Conservation (phyloP, 2,113 vertebrate species). For the Steatornis caripensis region DNA sequence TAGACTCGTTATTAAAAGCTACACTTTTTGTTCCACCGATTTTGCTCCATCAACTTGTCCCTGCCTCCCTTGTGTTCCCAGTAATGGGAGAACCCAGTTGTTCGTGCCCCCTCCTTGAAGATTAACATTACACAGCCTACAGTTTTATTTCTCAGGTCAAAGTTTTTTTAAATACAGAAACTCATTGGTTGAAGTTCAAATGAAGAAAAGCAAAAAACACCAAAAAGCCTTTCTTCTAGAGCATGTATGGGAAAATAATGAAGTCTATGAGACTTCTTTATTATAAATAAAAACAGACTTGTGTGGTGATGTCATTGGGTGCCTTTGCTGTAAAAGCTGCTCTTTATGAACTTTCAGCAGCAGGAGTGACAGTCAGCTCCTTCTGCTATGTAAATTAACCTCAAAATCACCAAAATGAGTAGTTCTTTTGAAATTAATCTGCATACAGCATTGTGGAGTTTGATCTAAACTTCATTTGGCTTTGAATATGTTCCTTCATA, state of each 20-base stretch:
- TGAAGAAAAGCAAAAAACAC: background rate
- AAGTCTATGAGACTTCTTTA: background rate
- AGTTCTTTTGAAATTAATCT: background rate
- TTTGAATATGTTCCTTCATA: background rate
- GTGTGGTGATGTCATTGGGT: background rate
- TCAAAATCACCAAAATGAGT: background rate
- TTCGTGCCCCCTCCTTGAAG: background rate
- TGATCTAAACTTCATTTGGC: background rate
- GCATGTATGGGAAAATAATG: background rate
- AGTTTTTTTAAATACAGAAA: background rate
- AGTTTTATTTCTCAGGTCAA: background rate
- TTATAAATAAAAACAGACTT: background rate
- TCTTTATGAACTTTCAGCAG: background rate
- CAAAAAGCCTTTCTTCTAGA: background rate
- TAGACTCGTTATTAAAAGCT: background rate
- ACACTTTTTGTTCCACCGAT: background rate
- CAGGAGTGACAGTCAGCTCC: background rate
- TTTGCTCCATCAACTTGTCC: background rate
- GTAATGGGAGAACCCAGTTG: background rate
- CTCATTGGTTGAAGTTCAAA: background rate
- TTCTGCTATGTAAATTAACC: background rate
- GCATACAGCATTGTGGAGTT: background rate
- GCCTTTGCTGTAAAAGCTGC: background rate
- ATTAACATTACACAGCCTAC: background rate
- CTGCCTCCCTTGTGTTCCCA: background rate